Base-by-base conservation (phyloP, 2,888 invertebrate genomes). In the Thecocarcelia acutangulata region DNA sequence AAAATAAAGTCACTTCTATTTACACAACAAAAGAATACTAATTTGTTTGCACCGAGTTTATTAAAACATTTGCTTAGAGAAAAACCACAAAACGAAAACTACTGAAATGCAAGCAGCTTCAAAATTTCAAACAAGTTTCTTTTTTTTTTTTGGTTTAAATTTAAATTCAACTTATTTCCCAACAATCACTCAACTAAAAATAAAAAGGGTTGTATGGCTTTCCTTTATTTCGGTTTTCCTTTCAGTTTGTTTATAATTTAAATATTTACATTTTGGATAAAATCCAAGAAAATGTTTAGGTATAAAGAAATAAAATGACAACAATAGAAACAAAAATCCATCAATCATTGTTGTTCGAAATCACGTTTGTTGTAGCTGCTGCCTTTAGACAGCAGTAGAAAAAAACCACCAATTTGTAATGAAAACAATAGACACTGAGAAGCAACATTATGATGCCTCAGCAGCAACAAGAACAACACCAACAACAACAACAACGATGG, bases 291-390 rank as follows among this genome's bases (percentile, higher is more conserved):
- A 63, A 61, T 75, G 50, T 63, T 54, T 61, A 37, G 68, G 68
- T 77, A 56, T 72, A 21, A 66, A 58, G 33, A 56, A 50, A 21
- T 33, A 72, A 68, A 68, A 59, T 42, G 48, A 46, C 46, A 17
- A 37, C 42, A 40, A 50, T 8, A 75, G 19, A 13, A 69, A 54
- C n/a, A 58, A 77, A 77, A 74, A 74, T 64, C 58, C 77, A 81
- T 81, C 81, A 81, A 81, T 81, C 81, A 81, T 46, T 9, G 17
- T 46, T 46, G 73, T 59, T 64, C 54, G 50, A 73, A 77, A 77
- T 81, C 73, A 81, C 58, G 69, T 52, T 69, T 63, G 69, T 63
- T 33, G 54, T 46, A 37, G 50, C 44, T 76, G 68, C 21, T 76
- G 50, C 8, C n/a, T 50, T 58, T 17, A 42, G 56, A 48, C 46